These are phyloP conservation scores for Cyclina sinensis DNA, from an alignment of 1,140 invertebrate species.

Conservation along the genomic window DNA sequence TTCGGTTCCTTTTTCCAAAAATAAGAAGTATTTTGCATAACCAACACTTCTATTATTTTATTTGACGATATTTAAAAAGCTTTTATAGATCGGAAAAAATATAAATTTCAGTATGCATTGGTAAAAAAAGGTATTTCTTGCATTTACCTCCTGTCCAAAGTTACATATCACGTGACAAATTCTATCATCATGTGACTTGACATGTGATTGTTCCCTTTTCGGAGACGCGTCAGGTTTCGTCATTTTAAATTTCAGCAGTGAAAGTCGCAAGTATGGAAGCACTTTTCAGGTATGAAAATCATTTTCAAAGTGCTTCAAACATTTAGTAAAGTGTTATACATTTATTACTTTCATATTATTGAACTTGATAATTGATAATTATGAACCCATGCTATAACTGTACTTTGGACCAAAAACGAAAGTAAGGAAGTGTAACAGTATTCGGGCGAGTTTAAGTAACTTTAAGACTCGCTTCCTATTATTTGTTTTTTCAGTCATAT, in stretches of 20 bases:
- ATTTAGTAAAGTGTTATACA: too few relatives aligned
- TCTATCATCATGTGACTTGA: not conserved
- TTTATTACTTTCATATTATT: too few relatives aligned
- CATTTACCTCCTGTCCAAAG: too few relatives aligned
- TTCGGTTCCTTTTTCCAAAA: too few relatives aligned
- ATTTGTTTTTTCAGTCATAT: conserved; percentile 90
- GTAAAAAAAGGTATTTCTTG: too few relatives aligned
- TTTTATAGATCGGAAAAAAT: too few relatives aligned
- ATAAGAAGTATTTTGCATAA: too few relatives aligned
- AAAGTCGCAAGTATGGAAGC: not conserved
- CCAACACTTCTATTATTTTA: too few relatives aligned
- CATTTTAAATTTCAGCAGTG: not conserved
- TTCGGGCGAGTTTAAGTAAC: not conserved
- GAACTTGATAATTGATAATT: too few relatives aligned
- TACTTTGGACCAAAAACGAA: not conserved
- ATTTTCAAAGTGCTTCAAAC: too few relatives aligned
- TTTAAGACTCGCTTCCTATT: not conserved
- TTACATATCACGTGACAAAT: not conserved
- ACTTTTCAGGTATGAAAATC: not conserved
- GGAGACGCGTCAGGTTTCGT: not conserved
- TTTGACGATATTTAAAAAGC: too few relatives aligned
- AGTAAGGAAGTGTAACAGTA: not conserved
- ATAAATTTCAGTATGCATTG: too few relatives aligned
- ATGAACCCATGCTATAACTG: not conserved
- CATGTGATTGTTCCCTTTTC: not conserved